These are phyloP conservation scores for Troides oblongomaculatus DNA, from an alignment of 2,888 invertebrate genomes.

Conservation along the genomic window DNA sequence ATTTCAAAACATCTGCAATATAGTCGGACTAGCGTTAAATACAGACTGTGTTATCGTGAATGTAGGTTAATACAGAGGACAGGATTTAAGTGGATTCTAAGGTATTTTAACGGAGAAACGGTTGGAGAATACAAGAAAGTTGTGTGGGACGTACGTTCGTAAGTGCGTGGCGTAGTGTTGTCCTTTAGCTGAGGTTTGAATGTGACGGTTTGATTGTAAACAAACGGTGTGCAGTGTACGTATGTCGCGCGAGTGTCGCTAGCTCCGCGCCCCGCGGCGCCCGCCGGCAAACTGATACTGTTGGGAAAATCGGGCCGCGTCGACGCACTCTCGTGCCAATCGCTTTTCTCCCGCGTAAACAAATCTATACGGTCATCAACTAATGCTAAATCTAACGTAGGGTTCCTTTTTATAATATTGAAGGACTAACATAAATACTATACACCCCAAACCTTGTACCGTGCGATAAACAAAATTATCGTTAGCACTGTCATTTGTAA, in stretches of 20 bases:
- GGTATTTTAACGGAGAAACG: slow-evolving; percentile 32
- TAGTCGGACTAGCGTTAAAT: slow-evolving; percentile 34
- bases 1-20: slow-evolving; percentile 4
- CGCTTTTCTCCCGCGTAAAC: slow-evolving; percentile 39
- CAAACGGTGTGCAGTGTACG: slow-evolving; percentile 56
- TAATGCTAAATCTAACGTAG: slow-evolving; percentile 2
- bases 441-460: too few species aligned
- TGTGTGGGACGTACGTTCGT: slow-evolving; percentile 49
- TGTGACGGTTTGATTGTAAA: slow-evolving; percentile 58
- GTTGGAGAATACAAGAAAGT: slow-evolving; percentile 9
- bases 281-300: slow-evolving; percentile 61
- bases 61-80: slow-evolving; percentile 46
- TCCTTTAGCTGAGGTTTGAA: slow-evolving; percentile 53
- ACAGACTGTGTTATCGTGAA: slow-evolving; percentile 44
- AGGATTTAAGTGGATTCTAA: slow-evolving; percentile 38
- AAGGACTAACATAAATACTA: too few species aligned
- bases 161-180: slow-evolving; percentile 54
- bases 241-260: slow-evolving; percentile 41
- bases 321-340: slow-evolving; percentile 42
- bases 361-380: slow-evolving; percentile 19
- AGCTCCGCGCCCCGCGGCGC: slow-evolving; percentile 60
- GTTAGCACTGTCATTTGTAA: too few species aligned
- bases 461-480: too few species aligned
- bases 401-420: background rate
- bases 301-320: slow-evolving; percentile 44